Percentiles rank a stretch among this genome's conserved stretches.
Conservation (phyloP, 2,113 vertebrate species). For the Marmota monax region DNA sequence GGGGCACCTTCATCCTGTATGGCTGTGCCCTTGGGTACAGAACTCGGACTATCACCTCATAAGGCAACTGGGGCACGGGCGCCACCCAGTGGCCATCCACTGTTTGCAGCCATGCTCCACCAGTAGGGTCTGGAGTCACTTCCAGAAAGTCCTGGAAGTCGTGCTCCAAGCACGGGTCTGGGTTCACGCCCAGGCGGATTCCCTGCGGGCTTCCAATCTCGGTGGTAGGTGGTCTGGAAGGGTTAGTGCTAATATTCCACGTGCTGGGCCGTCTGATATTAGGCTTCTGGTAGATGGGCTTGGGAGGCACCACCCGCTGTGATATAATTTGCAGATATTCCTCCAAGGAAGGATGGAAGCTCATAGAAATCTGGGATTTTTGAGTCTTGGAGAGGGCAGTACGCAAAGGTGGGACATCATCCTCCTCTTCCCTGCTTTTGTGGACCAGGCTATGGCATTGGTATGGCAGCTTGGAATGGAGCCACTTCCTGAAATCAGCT, state of each 20-base stretch:
- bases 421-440: not conserved
- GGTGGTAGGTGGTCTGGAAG: not conserved
- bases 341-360: not conserved
- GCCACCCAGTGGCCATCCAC: not conserved
- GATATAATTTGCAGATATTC: not conserved
- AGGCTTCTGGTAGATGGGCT: fast-evolving
- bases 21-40: not conserved
- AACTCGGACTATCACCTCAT: constrained; percentile 24
- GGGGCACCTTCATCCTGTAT: constrained; percentile 72
- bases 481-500: constrained; percentile 73
- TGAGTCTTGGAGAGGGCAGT: not conserved
- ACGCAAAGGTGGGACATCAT: fast-evolving
- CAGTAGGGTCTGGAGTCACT: not conserved
- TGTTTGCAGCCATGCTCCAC: not conserved
- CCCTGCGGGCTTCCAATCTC: not conserved
- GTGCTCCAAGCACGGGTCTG: not conserved
- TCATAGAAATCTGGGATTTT: not conserved
- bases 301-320: fast-evolving
- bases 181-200: constrained; percentile 56
- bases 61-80: constrained; percentile 77
- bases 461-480: constrained; percentile 36
- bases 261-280: not conserved
- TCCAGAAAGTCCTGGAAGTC: constrained; percentile 72
- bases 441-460: not conserved
- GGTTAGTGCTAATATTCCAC: constrained; percentile 80